These are phyloP conservation scores for Panorpa germanica DNA, from an alignment of 2,888 invertebrate species.

Conservation along the genomic window DNA sequence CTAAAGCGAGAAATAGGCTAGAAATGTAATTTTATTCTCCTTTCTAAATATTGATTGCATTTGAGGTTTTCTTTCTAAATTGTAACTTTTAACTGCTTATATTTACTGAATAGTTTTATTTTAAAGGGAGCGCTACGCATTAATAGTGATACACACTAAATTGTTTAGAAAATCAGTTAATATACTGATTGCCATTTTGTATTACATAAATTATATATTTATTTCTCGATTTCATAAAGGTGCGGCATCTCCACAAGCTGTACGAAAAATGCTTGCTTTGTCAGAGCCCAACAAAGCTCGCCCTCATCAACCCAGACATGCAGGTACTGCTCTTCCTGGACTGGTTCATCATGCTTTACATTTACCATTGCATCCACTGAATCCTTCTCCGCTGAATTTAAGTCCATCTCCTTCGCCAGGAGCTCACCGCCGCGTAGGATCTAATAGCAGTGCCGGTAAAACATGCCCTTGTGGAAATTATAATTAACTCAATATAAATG, in stretches of 20 bases:
- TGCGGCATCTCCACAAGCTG: conserved; percentile 91
- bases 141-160: too few relatives aligned
- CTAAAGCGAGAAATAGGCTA: too few relatives aligned
- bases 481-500: conserved; percentile 2
- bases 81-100: too few relatives aligned
- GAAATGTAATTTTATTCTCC: too few relatives aligned
- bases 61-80: too few relatives aligned
- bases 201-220: conserved; percentile 4
- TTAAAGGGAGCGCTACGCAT: conserved; percentile 2
- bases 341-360: conserved; percentile 20
- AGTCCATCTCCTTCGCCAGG: conserved; percentile 27
- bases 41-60: too few relatives aligned
- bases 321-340: conserved; percentile 29
- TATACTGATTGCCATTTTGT: too few relatives aligned
- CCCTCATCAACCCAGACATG: conserved; percentile 66
- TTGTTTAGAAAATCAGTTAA: too few relatives aligned
- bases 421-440: conserved; percentile 39
- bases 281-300: conserved; percentile 76
- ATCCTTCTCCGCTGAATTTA: conserved; percentile 16
- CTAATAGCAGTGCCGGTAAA: conserved; percentile 24
- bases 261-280: conserved; percentile 83
- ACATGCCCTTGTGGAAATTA: conserved; percentile 1
- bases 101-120: conserved; percentile 6
- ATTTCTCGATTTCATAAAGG: too few relatives aligned
- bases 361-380: conserved; percentile 14